A percentile compares a stretch with the other conserved stretches of the same genome.
Conservation (phyloP, 37 sponge, comb jelly and placozoan genomes). For the Bolinopsis microptera region DNA sequence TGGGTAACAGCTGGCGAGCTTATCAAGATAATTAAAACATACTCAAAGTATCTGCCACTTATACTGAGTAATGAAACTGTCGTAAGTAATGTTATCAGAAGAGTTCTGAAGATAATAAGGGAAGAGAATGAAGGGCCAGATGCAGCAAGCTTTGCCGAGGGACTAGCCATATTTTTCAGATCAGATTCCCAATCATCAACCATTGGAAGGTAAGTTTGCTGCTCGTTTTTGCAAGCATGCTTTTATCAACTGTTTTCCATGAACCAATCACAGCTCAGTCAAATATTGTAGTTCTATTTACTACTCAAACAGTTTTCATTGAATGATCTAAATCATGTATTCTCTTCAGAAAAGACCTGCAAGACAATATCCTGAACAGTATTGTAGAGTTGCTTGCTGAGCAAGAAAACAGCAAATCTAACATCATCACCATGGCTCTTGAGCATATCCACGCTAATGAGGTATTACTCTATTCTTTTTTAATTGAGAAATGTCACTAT, state of each 20-base stretch:
- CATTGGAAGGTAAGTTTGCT: neutral
- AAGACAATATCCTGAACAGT: conserved; percentile 57
- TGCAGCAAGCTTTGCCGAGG: neutral
- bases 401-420: conserved; percentile 74
- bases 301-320: too few relatives aligned
- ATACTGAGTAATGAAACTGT: conserved; percentile 68
- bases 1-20: conserved; percentile 30
- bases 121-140: conserved; percentile 69
- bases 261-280: too few relatives aligned
- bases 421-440: conserved; percentile 84
- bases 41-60: neutral
- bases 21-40: conserved; percentile 26
- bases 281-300: too few relatives aligned
- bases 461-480: too few relatives aligned
- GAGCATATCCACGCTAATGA: conserved; percentile 99
- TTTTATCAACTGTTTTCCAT: too few relatives aligned
- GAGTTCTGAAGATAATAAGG: conserved; percentile 69
- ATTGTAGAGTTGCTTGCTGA: conserved; percentile 32
- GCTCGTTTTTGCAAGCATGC: too few relatives aligned
- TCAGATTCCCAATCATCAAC: neutral
- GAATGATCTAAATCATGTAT: too few relatives aligned
- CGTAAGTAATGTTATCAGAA: conserved; percentile 80
- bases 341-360: conserved; percentile 32
- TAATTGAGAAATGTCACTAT: too few relatives aligned
- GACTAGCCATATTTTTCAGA: neutral